Evolutionary conservation across 2,888 invertebrate genomes (phyloP).

Genomic region (Scelioninae gen. 1): DNA sequence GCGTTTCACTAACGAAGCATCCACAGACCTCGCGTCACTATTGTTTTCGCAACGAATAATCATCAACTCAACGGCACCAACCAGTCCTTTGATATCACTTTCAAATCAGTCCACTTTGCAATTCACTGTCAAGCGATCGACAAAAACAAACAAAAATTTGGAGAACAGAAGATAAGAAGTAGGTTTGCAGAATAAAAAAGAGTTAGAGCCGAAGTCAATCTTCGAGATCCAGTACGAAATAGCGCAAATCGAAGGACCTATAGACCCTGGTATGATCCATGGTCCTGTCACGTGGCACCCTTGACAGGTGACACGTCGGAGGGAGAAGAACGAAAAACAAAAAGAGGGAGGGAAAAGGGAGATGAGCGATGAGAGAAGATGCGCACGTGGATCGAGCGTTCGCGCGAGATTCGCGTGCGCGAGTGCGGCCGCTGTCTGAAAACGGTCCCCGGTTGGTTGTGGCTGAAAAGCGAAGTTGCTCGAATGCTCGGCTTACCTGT

Average conservation of each 20-base stretch:
- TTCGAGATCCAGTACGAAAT: slow-evolving; percentile 33
- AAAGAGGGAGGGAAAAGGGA: not conserved
- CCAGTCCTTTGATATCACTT: not conserved
- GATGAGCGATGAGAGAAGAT: no score
- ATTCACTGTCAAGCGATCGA: not conserved
- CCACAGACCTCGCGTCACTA: not conserved
- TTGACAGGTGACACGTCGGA: slow-evolving; percentile 24
- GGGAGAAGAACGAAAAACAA: not conserved
- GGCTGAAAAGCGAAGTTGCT: slow-evolving; percentile 73
- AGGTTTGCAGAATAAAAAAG: no score
- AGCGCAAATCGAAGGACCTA: slow-evolving; percentile 36
- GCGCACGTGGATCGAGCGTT: slow-evolving; percentile 65
- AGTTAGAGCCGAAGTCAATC: slow-evolving; percentile 24
- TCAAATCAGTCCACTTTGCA: not conserved
- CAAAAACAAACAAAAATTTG: not conserved
- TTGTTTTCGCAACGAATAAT: slow-evolving; percentile 1
- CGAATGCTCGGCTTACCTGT: slow-evolving; percentile 80
- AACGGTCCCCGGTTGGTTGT: slow-evolving; percentile 64
- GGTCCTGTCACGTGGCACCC: slow-evolving; percentile 22
- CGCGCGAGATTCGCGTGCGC: slow-evolving; percentile 70
- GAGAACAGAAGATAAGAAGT: not conserved
- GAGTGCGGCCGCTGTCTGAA: slow-evolving; percentile 65
- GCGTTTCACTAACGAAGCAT: slow-evolving; percentile 25
- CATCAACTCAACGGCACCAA: not conserved
- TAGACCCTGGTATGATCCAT: slow-evolving; percentile 64